Evolutionary conservation across 2,113 vertebrate genomes (phyloP).

Genomic region (Campylomormyrus numenius): DNA sequence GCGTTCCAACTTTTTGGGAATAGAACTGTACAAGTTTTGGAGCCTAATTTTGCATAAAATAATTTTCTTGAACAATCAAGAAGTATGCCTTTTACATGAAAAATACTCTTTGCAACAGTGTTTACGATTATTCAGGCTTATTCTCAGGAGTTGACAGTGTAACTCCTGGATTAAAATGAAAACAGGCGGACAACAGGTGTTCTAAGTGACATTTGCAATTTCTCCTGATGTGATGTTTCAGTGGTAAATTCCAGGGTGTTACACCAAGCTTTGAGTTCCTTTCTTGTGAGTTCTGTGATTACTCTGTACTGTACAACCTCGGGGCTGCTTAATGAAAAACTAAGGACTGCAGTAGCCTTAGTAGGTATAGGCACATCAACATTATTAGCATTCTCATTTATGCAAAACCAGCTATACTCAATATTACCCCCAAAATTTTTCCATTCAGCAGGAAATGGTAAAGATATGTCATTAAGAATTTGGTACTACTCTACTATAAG

Average conservation of each 20-base stretch:
- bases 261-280: not conserved
- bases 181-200: not conserved
- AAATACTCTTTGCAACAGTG: not conserved
- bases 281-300: not conserved
- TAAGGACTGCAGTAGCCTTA: not conserved
- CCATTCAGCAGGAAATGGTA: not conserved
- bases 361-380: not conserved
- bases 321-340: not conserved
- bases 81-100: not conserved
- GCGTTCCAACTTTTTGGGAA: not conserved
- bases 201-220: not conserved
- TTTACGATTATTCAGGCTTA: not conserved
- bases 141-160: not conserved
- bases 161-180: not conserved
- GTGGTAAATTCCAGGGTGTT: not conserved
- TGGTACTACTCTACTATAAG: not conserved
- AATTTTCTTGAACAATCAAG: not conserved
- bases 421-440: not conserved
- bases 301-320: not conserved
- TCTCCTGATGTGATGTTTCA: not conserved
- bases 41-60: not conserved
- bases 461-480: not conserved
- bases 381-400: not conserved
- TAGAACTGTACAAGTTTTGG: not conserved
- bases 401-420: not conserved